Evolutionary conservation across 2,888 invertebrate genomes (phyloP), one percentile per base, ranked within the genome.

Genomic region (Protophormia terraenovae): DNA sequence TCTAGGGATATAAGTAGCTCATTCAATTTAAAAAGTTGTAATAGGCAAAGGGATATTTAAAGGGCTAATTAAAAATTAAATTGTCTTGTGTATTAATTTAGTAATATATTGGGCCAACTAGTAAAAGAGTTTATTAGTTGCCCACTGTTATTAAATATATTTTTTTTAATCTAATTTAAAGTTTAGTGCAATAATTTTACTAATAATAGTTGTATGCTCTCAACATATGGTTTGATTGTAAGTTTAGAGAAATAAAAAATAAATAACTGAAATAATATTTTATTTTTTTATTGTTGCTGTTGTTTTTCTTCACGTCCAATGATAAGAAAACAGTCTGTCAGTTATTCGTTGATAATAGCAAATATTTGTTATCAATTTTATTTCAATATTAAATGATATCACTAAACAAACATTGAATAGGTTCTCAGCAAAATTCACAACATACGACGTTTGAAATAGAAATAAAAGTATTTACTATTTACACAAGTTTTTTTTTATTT

Each of bases 361-460:
- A 35, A 50, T 32, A 22, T 50, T 69, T 32, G 45, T 73, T 73
- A 78, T 78, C 58, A 67, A 69, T 27, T 27, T 60, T 10, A 1
- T 53, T 53, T 14, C 62, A 71, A 55, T 79, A 55, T 64, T 41
- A 72, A 77, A 72, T 77, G 76, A 62, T 78, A 81, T 84, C 84
- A 81, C 60, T 80, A 62, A n/a, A 58, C 72, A 84, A 81, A 77
- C 75, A 81, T 72, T 29, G 47, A 81, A 77, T 72, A 84, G 84
- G 84, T 60, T 29, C 55, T 47, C 83, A 84, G 83, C 62, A 84
- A 79, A 75, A 71, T 19, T 50, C 55, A 71, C 79, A 79, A 38
- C 27, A 55, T 73, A n/a, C 35, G 29, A 16, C 10, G 8, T 29
- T 58, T 10, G 55, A 27, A 58, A 58, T 58, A 47, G 47, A 47